Evolutionary conservation across 2,888 invertebrate genomes (phyloP).

Genomic region (Onchidella celtica): DNA sequence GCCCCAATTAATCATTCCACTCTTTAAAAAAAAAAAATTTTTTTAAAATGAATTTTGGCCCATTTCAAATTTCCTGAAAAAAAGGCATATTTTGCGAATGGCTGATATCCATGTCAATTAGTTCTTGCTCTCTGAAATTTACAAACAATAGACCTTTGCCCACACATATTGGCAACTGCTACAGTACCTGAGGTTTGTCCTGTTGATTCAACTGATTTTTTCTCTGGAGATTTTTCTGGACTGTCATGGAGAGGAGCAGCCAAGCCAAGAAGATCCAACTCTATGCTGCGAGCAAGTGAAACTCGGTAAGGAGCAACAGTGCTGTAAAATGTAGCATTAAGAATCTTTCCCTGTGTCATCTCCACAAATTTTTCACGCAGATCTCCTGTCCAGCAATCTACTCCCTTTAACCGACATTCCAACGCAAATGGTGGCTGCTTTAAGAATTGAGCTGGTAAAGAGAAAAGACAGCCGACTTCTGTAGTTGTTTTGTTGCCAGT

Average conservation of each 20-base stretch:
- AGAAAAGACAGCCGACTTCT: conserved; percentile 21
- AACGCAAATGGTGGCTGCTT: conserved; percentile 56
- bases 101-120: no score
- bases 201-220: not conserved
- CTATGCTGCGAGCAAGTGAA: conserved; percentile 54
- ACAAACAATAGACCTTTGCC: no score
- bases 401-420: conserved; percentile 56
- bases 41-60: no score
- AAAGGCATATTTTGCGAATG: no score
- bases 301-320: conserved; percentile 51
- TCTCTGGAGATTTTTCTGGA: not conserved
- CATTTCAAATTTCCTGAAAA: no score
- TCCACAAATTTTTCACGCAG: conserved; percentile 51
- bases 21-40: no score
- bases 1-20: no score
- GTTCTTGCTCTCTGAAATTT: no score
- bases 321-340: conserved; percentile 53
- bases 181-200: no score
- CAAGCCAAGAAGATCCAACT: conserved; percentile 53
- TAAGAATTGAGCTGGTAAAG: conserved; percentile 50
- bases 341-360: conserved; percentile 55
- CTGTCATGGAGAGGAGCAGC: conserved; percentile 2
- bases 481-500: conserved; percentile 81
- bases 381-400: conserved; percentile 53
- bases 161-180: no score